Evolutionary conservation across 1,140 invertebrate genomes (phyloP).

Genomic region (Trypoxylus dichotomus): DNA sequence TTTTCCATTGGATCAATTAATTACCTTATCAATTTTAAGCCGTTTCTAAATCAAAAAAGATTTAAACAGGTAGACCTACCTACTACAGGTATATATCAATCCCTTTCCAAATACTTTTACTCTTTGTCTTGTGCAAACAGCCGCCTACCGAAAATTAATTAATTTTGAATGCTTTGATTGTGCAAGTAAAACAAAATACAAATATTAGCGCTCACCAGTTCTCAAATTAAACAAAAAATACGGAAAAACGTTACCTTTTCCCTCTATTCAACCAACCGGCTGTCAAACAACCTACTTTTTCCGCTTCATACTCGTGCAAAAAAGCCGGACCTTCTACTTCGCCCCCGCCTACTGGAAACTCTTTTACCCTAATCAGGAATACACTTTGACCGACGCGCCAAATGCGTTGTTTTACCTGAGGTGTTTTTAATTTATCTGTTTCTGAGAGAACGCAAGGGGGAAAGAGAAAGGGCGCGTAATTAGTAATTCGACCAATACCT

Average conservation of each 20-base stretch:
- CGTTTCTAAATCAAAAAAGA: too few species aligned
- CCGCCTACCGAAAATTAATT: conserved; percentile 1
- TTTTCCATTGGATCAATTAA: too few species aligned
- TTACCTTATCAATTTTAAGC: too few species aligned
- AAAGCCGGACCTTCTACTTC: not conserved
- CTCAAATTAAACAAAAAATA: conserved; percentile 16
- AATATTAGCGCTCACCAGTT: not conserved
- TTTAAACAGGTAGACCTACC: too few species aligned
- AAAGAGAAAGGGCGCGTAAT: not conserved
- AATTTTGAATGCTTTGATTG: conserved; percentile 19
- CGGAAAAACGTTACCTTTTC: not conserved
- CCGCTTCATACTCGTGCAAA: not conserved
- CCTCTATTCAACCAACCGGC: not conserved
- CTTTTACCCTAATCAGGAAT: conserved; percentile 2
- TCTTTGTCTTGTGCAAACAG: not conserved
- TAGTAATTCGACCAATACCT: conserved; percentile 8
- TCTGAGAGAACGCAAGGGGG: not conserved
- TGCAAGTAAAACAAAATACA: conserved; percentile 13
- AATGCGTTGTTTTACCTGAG: conserved; percentile 21
- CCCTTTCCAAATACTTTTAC: not conserved
- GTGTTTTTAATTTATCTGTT: conserved; percentile 23
- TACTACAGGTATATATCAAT: too few species aligned
- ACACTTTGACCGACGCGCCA: conserved; percentile 10
- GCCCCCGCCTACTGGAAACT: not conserved
- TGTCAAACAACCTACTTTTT: conserved; percentile 4